Evolutionary conservation across 1,140 invertebrate genomes (phyloP).

Genomic region (Andrena cerasifolii): DNA sequence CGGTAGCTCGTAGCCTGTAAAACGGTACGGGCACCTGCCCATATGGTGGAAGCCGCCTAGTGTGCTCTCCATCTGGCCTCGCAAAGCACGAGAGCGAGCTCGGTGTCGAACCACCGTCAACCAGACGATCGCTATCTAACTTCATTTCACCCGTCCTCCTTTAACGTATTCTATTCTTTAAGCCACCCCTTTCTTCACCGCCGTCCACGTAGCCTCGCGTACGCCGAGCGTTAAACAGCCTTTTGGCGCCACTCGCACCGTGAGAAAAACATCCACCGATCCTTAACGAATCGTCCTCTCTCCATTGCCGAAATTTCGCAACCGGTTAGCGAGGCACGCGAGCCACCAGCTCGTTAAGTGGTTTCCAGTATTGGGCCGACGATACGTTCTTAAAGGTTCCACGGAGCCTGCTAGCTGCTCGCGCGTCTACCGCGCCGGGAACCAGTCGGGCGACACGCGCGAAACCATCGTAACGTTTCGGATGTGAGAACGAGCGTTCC

Average conservation of each 20-base stretch:
- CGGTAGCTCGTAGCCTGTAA: conserved; percentile 35
- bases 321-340: too few species aligned
- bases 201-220: neutral
- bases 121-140: conserved; percentile 34
- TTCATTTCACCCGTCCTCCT: conserved; percentile 3
- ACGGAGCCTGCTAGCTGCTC: too few species aligned
- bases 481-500: too few species aligned
- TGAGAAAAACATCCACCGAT: conserved; percentile 9
- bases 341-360: too few species aligned
- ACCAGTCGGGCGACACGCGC: too few species aligned
- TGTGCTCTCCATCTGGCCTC: conserved; percentile 72
- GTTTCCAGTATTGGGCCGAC: too few species aligned
- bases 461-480: conserved; percentile 23
- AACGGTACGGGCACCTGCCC: conserved; percentile 76
- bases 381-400: too few species aligned
- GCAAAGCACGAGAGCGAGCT: conserved; percentile 24
- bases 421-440: too few species aligned
- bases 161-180: conserved; percentile 27
- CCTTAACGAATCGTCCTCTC: too few species aligned
- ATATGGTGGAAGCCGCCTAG: conserved; percentile 70
- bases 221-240: too few species aligned
- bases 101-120: conserved; percentile 32
- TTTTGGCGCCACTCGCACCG: neutral
- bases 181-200: neutral
- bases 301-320: neutral